Evolutionary conservation across 2,113 vertebrate species (phyloP), one percentile per base, ranked within the genome.

Genomic region (Tachuris rubrigastra): DNA sequence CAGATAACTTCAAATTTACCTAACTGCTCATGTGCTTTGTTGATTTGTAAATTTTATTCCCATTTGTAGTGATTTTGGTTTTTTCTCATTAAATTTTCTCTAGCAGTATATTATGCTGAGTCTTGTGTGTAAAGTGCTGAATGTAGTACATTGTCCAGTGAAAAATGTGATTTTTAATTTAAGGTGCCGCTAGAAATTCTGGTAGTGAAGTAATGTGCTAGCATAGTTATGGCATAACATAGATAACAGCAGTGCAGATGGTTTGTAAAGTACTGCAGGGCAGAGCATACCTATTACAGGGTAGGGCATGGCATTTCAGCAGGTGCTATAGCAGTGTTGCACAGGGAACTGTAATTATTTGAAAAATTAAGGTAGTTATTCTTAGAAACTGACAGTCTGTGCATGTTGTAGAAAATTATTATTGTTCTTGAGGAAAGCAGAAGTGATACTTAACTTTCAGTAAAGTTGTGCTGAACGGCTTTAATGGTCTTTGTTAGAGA

Each of bases 391-490:
- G 41, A 37, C 5, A 86, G 73, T 39, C 33, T 62, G 27, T 55
- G 21, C 5, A 4, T 76, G 18, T 80, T 81, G 52, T 47, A 23
- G 41, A 76, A 90, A 77, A 77, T 44, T 3, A 10, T 87, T 59
- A 28, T 8, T 91, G 39, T 85, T 90, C 47, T 74, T 69, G 63
- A 87, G 56, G 78, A 92, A 97, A 95, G 79, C 92, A 89, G 94
- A 96, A 96, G 92, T 90, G 95, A 93, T 92, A 93, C 92, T 87
- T 69, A 50, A 28, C 35, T 92, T 94, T 23, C 44, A 55, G 7
- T 68, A 6, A 49, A 77, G 55, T 58, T 92, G 50, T 62, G 10
- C 63, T 66, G 93, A 83, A 56, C 33, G 31, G 17, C 41, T 87
- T 87, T 52, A 82, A 39, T 39, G 71, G 1, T 49, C 62, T 96